Base-by-base conservation (phyloP, 92 coral and sea anemone species). In the Zoanthus gigantus region DNA sequence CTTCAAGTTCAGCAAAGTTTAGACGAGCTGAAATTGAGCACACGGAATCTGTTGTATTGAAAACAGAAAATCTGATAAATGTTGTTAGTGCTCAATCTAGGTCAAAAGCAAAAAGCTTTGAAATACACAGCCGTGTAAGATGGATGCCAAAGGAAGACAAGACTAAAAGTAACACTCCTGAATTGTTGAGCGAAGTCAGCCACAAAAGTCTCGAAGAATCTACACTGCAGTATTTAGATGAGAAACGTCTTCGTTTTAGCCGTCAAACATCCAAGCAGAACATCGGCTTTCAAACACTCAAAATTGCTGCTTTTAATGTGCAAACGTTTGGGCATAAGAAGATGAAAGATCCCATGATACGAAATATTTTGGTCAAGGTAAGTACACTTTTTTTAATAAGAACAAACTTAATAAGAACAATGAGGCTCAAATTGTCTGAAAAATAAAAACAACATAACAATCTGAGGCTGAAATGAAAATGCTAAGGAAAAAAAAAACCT, bases 301-400 rank as follows among this genome's bases (percentile, higher is more conserved):
- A 92, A 71, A 86, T 96, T 71, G 96, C 94, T 5, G 95, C 98
- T 34, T 97, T 97, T 86, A 95, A 95, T 71, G 91, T 95, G 3
- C 94, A 81, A 44, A 88, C 83, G 4, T 95, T 97, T 82, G 99
- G 98, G 0, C 52, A 16, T 6, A 89, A 74, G 7, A 97, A 95
- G 82, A 93, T 97, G 93, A 47, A 18, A 0, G 71, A 84, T 37
- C 87, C 80, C 2, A 71, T 90, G 6, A 95, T 97, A 44, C 87
- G 82, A 5, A 93, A 71, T 28, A 87, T 89, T 28, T 85, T 97
- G 71, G 99, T 91, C 12, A 92, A 95, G 92, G 99, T 95, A 47
- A 74, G 23, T 13, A 74, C 6, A 74, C 56, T 7, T 12, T 57
- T 3, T 44, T 13, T 23, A 23, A 23, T 23, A 23, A 23, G 23